Percentiles rank a stretch among this genome's conserved stretches.
These are phyloP conservation scores for Rafetus swinhoei DNA, from an alignment of 2,113 vertebrate species.

Conservation along the genomic window DNA sequence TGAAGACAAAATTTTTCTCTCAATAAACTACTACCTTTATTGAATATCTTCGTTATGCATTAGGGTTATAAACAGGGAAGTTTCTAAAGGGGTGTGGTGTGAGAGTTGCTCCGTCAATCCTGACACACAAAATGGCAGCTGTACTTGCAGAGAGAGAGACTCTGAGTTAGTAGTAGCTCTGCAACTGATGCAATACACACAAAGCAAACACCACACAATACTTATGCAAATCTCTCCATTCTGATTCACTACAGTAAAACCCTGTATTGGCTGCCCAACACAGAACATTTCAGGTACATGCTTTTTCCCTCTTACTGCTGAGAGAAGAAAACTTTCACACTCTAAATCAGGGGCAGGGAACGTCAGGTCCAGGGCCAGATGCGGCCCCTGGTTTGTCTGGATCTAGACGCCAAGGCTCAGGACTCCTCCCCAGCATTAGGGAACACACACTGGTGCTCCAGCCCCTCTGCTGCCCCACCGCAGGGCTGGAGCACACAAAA, in stretches of 20 bases:
- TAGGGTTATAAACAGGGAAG: neutral
- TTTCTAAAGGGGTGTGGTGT: neutral
- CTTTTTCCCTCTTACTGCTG: slow-evolving; percentile 27
- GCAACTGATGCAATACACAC: too few relatives aligned
- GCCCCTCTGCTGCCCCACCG: too few relatives aligned
- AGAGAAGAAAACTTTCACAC: slow-evolving; percentile 6
- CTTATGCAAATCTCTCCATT: neutral
- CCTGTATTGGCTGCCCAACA: neutral
- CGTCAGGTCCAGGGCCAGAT: too few relatives aligned
- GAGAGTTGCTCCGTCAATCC: neutral
- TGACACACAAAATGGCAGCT: slow-evolving; percentile 36
- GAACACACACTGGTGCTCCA: too few relatives aligned
- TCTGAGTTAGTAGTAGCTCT: neutral
- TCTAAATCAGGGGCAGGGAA: neutral
- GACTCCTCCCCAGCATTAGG: too few relatives aligned
- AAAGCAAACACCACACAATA: neutral
- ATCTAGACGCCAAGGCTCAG: too few relatives aligned
- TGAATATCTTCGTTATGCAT: neutral
- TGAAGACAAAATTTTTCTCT: neutral
- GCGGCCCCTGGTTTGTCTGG: too few relatives aligned
- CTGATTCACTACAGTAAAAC: neutral
- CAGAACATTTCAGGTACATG: neutral
- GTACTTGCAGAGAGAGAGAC: neutral
- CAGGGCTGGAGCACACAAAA: too few relatives aligned
- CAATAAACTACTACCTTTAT: accelerated